These are phyloP conservation scores for Percina caprodes DNA, from an alignment of 2,113 vertebrate species.

Conservation along the genomic window DNA sequence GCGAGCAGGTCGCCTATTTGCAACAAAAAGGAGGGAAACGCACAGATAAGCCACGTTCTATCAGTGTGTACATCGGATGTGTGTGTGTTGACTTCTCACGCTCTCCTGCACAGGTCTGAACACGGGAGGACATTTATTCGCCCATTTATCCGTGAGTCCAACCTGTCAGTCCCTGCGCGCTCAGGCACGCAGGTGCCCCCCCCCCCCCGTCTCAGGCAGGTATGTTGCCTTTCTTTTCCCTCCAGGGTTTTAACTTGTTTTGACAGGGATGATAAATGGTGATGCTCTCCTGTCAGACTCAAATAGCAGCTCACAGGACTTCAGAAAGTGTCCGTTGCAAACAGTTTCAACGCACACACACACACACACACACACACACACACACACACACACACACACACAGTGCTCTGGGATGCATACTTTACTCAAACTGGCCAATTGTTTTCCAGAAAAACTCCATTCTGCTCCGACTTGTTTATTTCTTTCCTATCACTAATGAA, in stretches of 20 bases:
- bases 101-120: not conserved
- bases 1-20: not conserved
- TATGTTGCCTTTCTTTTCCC: conserved; percentile 6
- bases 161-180: not conserved
- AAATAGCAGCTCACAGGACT: conserved; percentile 12
- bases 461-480: too few relatives aligned
- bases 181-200: too few relatives aligned
- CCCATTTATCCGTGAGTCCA: not conserved
- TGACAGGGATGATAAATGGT: conserved; percentile 53
- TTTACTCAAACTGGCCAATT: too few relatives aligned
- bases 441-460: too few relatives aligned
- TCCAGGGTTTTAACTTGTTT: conserved; percentile 12
- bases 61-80: not conserved
- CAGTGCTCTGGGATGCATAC: too few relatives aligned
- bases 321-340: not conserved
- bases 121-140: conserved; percentile 5
- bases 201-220: conserved; percentile 2
- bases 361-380: not conserved
- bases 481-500: too few relatives aligned
- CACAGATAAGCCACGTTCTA: not conserved
- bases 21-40: not conserved
- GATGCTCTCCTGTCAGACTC: conserved; percentile 13
- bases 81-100: not conserved
- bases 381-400: too few relatives aligned
- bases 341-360: not conserved